Evolutionary conservation across 1,140 invertebrate species (phyloP), one percentile per base, ranked within the genome.

Genomic region (Danaus melanippus): DNA sequence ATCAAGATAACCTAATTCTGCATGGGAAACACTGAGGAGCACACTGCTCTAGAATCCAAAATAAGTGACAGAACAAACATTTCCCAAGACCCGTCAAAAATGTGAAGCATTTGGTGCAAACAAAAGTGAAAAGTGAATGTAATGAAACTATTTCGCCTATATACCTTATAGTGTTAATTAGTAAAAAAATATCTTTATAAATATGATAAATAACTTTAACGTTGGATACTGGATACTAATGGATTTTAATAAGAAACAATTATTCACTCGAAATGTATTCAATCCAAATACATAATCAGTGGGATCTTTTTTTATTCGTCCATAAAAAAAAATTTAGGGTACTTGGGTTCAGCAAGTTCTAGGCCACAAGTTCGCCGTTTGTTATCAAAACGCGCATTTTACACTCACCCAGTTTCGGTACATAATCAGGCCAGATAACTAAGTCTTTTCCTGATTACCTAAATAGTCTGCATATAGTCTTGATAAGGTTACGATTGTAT

Each of bases 1-100:
- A 82, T 84, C 79, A 85, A 78, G 82, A 85, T 85, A 85, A 79
- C 82, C 82, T 67, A 74, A 80, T 80, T 83, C 76, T 60, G 41
- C 69, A 74, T 73, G 72, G 76, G 78, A 81, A 80, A 59, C 60
- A 64, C 69, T 59, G 52, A 51, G 61, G 66, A 70, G 68, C 65
- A 70, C 64, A 64, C 50, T 52, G 60, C 58, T 60, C 55, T 51
- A 71, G 62, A 70, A 69, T 65, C 17, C 62, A 50, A 57, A 57
- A 64, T 53, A 59, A 59, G 46, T 55, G 53, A 69, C 64, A 62
- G 61, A 66, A 60, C 66, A 60, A 64, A 67, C 52, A 66, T 72
- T 75, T 64, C 69, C 62, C 47, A 74, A 58, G 17, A 50, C 17
- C 10, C 12, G 42, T 21, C 17, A 50, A 32, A 42, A 42, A 42